phyloP scores from a whole-genome alignment of 2,113 vertebrate genomes.

The Psilopogon haemacephalus region DNA sequence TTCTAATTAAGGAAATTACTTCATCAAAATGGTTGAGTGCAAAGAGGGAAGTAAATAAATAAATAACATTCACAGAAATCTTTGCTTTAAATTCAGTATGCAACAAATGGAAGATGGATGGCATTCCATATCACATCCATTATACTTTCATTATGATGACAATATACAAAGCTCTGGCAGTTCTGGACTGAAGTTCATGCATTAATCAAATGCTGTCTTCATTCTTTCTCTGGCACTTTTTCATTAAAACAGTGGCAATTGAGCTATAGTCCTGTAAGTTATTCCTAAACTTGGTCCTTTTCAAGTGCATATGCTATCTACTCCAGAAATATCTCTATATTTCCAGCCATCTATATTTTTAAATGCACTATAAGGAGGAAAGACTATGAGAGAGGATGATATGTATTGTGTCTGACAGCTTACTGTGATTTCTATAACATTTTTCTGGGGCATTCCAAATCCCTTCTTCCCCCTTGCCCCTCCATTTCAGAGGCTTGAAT shows the following conservation, averaged over 20 bases:
- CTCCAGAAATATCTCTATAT: neutral
- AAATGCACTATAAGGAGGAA: neutral
- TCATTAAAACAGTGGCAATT: neutral
- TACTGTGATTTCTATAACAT: neutral
- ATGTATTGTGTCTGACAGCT: neutral
- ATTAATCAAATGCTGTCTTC: conserved; percentile 46
- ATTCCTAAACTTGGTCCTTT: neutral
- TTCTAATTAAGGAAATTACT: neutral
- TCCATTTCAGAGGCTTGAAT: too few species aligned
- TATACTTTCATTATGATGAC: conserved; percentile 32
- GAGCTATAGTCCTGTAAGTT: neutral
- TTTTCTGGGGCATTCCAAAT: too few species aligned
- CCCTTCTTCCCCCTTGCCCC: too few species aligned
- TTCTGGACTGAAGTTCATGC: neutral
- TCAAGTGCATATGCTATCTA: neutral
- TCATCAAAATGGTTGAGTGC: neutral
- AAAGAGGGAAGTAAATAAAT: neutral
- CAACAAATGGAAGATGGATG: neutral
- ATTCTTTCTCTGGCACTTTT: neutral
- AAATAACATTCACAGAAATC: neutral
- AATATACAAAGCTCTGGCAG: neutral
- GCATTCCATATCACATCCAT: conserved; percentile 7
- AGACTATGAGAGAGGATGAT: neutral
- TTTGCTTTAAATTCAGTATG: neutral
- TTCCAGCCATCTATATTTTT: neutral